phyloP scores from a whole-genome alignment of 2,888 invertebrate species.

The Chaitophorus viminalis region DNA sequence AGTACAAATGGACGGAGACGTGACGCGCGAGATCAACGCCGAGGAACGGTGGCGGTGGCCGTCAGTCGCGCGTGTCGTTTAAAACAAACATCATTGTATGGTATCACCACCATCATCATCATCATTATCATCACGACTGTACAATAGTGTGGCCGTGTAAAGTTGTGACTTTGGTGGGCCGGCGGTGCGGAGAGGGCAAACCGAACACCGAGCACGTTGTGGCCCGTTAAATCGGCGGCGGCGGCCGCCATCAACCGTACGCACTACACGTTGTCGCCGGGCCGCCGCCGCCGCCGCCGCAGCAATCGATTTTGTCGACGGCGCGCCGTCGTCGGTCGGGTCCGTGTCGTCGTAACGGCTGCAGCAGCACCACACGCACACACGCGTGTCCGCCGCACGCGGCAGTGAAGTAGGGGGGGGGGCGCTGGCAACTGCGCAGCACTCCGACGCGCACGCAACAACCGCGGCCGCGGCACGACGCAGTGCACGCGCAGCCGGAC shows the following conservation, averaged over 20 bases:
- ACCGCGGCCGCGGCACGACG: conserved; percentile 45
- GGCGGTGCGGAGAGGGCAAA: conserved; percentile 12
- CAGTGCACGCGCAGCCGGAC: conserved; percentile 59
- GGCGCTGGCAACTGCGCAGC: conserved; percentile 47
- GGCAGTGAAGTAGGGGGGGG: not conserved
- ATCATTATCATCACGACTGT: no score
- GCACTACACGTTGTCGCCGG: conserved; percentile 1
- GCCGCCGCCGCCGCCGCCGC: conserved; percentile 23
- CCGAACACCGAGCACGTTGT: not conserved
- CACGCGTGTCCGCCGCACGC: conserved; percentile 13
- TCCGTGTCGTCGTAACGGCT: conserved; percentile 41
- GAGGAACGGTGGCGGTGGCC: not conserved
- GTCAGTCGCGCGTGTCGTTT: conserved; percentile 4
- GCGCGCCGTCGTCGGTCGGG: conserved; percentile 21
- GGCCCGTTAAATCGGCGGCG: no score
- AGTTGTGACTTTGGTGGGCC: not conserved
- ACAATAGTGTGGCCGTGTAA: not conserved
- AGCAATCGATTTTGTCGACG: conserved; percentile 50
- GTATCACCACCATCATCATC: no score
- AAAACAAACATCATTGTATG: not conserved
- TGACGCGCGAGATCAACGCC: not conserved
- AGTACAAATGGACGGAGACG: not conserved
- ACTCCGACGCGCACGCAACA: conserved; percentile 51
- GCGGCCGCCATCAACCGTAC: not conserved
- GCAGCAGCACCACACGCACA: conserved; percentile 19